Base-by-base conservation (phyloP, 2,113 vertebrate species). In the Phylloscopus trochiloides region DNA sequence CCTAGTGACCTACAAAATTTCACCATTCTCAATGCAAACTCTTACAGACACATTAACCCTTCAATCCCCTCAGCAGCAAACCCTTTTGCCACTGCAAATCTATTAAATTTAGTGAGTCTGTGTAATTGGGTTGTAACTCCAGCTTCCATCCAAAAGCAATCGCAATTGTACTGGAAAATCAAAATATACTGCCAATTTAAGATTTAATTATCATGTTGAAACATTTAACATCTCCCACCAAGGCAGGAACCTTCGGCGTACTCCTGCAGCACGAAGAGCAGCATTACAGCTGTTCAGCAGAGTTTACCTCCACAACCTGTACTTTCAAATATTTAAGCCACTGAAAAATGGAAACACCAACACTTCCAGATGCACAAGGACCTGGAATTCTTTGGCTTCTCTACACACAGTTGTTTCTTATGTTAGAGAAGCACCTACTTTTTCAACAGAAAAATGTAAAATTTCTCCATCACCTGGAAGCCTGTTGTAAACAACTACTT, bases 1-100 rank as follows among this genome's bases (percentile, higher is more conserved):
- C 12, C 34, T 3, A 43, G 36, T 0, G 2, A 50, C 61, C 59
- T 24, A 17, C 2, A 77, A 54, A 43, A 71, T 34, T 0, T 61
- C 84, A 20, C 50, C 50, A 29, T 38, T 68, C 20, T 76, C 48
- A 34, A 31, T 9, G 38, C 52, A 71, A 68, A 59, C 54, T 9
- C 19, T 15, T 29, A 45, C 31, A 85, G 61, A 7, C 65, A 24
- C 13, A 2, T 84, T 24, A 65, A 47, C 54, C 36, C 36, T 61
- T 48, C 4, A 2, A 3, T 7, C 17, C 26, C 72, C 45, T 86
- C 48, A 63, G n/a, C 1, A 51, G 21, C 65, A 70, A 59, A 18
- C 24, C 7, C 52, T 24, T 24, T 34, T 38, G 40, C 26, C 26
- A 15, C 47, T 28, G 31, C 10, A 62, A 38, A 70, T 10, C 52